phyloP scores from a whole-genome alignment of 2,888 invertebrate species.

The Periphyllus acericola region DNA sequence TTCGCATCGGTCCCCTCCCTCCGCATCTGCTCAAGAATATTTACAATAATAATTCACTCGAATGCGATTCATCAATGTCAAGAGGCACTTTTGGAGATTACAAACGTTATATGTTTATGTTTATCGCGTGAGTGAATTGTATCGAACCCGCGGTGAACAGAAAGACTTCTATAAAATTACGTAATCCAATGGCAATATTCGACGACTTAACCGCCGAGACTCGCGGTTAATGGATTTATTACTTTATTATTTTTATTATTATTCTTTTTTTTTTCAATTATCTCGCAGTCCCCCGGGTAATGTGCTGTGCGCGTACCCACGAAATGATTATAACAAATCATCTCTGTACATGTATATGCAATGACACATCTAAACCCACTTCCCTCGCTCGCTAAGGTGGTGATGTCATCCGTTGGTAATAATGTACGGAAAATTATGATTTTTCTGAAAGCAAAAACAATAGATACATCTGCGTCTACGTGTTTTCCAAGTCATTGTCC shows the following conservation, averaged over 20 bases:
- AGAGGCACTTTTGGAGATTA: slow-evolving; percentile 34
- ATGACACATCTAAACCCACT: neutral
- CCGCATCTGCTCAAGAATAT: neutral
- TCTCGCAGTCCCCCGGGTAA: slow-evolving; percentile 16
- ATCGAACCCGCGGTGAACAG: neutral
- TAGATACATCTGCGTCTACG: neutral
- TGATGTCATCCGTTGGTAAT: slow-evolving; percentile 6
- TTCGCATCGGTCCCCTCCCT: neutral
- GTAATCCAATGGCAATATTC: slow-evolving; percentile 30
- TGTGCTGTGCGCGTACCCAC: too few species aligned
- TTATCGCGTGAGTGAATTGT: slow-evolving; percentile 43
- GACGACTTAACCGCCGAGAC: neutral
- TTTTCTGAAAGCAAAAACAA: neutral
- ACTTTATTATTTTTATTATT: neutral
- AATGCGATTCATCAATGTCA: slow-evolving; percentile 24
- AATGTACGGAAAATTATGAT: neutral
- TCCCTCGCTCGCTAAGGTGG: neutral
- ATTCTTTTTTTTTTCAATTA: slow-evolving; percentile 32
- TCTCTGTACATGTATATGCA: neutral
- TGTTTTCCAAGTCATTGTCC: neutral
- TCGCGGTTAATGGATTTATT: slow-evolving; percentile 32
- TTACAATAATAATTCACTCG: slow-evolving; percentile 40
- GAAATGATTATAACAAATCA: slow-evolving; percentile 23
- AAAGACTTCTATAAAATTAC: slow-evolving; percentile 31
- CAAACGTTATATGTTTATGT: neutral